A percentile compares a stretch with the other conserved stretches of the same genome.
phyloP scores from a whole-genome alignment of 2,888 invertebrate species.

The Asteroscopus sphinx region DNA sequence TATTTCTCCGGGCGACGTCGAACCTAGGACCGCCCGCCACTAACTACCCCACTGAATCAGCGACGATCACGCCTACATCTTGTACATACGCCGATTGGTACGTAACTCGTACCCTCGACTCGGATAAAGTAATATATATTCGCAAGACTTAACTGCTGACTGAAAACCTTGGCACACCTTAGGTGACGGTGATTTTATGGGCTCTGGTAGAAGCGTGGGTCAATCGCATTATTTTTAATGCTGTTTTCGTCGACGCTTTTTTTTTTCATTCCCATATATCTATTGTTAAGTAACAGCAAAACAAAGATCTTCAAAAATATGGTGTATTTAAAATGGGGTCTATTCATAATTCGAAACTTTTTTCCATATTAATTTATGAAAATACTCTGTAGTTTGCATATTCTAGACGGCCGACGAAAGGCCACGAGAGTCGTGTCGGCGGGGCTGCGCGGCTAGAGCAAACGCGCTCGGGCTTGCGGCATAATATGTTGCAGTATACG shows the following conservation, averaged over 20 bases:
- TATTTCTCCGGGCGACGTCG: conserved; percentile 87
- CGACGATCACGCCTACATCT: conserved; percentile 89
- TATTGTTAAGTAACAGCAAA: conserved; percentile 9
- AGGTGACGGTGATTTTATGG: conserved; percentile 60
- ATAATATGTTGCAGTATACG: no score
- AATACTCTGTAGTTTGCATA: no score
- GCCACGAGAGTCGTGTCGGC: no score
- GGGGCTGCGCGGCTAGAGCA: no score
- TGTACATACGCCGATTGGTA: conserved; percentile 88
- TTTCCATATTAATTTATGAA: no score
- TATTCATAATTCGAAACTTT: no score
- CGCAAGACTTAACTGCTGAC: conserved; percentile 79
- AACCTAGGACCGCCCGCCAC: conserved; percentile 87
- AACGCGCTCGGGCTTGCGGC: no score
- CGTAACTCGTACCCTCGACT: conserved; percentile 80
- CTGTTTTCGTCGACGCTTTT: conserved; percentile 33
- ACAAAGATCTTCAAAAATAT: not conserved
- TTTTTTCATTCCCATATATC: conserved; percentile 20
- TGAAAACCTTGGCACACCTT: conserved; percentile 69
- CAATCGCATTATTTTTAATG: conserved; percentile 50
- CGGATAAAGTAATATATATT: conserved; percentile 84
- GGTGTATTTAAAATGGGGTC: no score
- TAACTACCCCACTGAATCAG: conserved; percentile 89
- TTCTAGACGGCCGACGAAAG: no score
- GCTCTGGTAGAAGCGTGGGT: conserved; percentile 44